Evolutionary conservation across 2,113 vertebrate genomes (phyloP), one percentile per base, ranked within the genome.

Genomic region (Cinclus cinclus): DNA sequence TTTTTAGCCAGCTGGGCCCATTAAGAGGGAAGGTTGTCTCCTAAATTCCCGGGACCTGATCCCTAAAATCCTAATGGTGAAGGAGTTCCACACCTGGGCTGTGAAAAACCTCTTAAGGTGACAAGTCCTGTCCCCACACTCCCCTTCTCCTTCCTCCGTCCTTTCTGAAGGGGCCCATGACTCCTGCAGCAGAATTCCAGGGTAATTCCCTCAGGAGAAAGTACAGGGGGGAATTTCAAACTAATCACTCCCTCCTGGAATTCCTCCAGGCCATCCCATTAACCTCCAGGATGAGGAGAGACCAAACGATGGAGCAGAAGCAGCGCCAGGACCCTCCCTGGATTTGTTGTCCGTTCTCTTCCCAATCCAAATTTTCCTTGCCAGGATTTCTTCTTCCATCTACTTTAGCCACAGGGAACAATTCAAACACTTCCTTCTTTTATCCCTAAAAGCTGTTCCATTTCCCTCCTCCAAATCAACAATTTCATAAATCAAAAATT

Each of bases 1-100:
- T 42, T 69, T 55, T 11, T 8, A 15, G 12, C 21, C 58, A 59
- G 7, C 16, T 63, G 44, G 21, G 28, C 23, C 13, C 82, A 28
- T 15, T 2, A 23, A 17, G 49, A 59, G 41, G 44, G 59, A 93
- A 4, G 0, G 0, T 4, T 6, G 16, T 12, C 30, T 39, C 47
- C 71, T 25, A 6, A 39, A 12, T 22, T 67, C 52, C 28, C 5
- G 17, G 65, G 19, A 63, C 21, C 12, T 64, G n/a, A 55, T 67
- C 60, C 76, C 39, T 15, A 7, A 17, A 53, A 65, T 44, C 25
- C 41, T 4, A 7, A 15, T 4, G 18, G 23, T 8, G 59, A 42
- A 5, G 23, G 4, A 63, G 35, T 15, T 76, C 21, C 58, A 33
- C 18, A 4, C 10, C 37, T 1, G 23, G 46, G 22, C 74, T 28